Base-by-base conservation (phyloP, 2,888 invertebrate species). In the Steinernema hermaphroditum region DNA sequence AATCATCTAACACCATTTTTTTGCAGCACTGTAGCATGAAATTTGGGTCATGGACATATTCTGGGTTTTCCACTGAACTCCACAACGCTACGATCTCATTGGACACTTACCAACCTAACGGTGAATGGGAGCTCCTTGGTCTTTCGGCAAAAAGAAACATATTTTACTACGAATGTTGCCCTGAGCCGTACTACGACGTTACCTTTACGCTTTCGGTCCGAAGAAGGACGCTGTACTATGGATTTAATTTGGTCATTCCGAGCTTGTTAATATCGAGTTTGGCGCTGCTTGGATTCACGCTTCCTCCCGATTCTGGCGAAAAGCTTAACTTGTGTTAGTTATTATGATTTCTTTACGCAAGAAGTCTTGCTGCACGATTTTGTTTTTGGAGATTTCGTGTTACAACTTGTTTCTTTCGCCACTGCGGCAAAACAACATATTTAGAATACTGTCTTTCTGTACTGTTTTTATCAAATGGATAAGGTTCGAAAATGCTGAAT, bases 261-360 rank as follows among this genome's bases (percentile, higher is more conserved):
- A 96, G 96, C 89, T 95, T 97, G 87, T 91, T 98, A 88, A 97
- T 98, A 88, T 95, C 96, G 84, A 96, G 96, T 83, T 95, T 98
- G 94, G 96, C 97, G 79, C 91, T 98, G 83, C 91, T 98, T 84
- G 95, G 96, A 84, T 98, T 98, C 90, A 95, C 96, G 81, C 90
- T 98, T 87, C 98, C 98, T 84, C 96, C 96, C 81, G 97, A 98
- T 90, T 96, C 96, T 79, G 97, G 98, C 87, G 97, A 98, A 90
- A 98, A 98, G 89, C 91, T 98, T 83, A 96, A 97, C 83, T 91
- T 98, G 88, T 94, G 94, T 93, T 90, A 84, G 88, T 80, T 73
- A 71, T 29, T 37, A n/a, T n/a, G n/a, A n/a, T n/a, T n/a, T n/a
- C n/a, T n/a, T n/a, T n/a, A n/a, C n/a, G n/a, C n/a, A n/a, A n/a